A percentile compares a stretch with the other conserved stretches of the same genome.
phyloP scores from a whole-genome alignment of 1,140 invertebrate species.

The Lucilia sericata region DNA sequence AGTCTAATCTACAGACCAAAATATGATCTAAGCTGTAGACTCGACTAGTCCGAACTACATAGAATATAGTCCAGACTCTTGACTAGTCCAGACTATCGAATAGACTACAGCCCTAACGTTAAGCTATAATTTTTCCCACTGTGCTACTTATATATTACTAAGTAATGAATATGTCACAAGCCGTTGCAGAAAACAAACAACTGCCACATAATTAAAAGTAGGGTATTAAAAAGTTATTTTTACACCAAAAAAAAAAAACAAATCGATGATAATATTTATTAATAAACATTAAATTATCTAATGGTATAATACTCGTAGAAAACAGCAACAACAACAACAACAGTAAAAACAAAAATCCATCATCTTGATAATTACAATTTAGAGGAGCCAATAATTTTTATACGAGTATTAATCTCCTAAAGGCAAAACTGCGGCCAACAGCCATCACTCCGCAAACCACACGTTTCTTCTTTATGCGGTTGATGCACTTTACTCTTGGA shows the following conservation, averaged over 20 bases:
- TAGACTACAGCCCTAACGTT: too few relatives aligned
- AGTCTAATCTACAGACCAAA: too few relatives aligned
- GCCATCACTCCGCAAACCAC: neutral
- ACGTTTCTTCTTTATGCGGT: conserved; percentile 25
- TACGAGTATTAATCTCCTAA: neutral
- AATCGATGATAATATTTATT: neutral
- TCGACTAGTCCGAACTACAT: too few relatives aligned
- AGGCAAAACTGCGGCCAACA: neutral
- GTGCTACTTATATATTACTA: too few relatives aligned
- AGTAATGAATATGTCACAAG: too few relatives aligned
- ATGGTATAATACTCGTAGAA: neutral
- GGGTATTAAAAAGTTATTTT: neutral
- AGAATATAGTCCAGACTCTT: too few relatives aligned
- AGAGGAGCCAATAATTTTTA: neutral
- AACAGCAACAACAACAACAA: neutral
- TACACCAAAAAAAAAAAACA: neutral
- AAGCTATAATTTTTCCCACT: too few relatives aligned
- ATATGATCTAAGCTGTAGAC: too few relatives aligned
- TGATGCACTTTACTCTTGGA: conserved; percentile 57
- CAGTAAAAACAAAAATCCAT: too few relatives aligned
- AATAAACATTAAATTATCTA: neutral
- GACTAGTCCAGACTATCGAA: too few relatives aligned
- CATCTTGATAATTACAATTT: neutral
- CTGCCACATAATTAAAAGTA: too few relatives aligned
- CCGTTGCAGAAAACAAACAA: too few relatives aligned